phyloP scores from a whole-genome alignment of 1,140 invertebrate genomes.

The Pinna nobilis region DNA sequence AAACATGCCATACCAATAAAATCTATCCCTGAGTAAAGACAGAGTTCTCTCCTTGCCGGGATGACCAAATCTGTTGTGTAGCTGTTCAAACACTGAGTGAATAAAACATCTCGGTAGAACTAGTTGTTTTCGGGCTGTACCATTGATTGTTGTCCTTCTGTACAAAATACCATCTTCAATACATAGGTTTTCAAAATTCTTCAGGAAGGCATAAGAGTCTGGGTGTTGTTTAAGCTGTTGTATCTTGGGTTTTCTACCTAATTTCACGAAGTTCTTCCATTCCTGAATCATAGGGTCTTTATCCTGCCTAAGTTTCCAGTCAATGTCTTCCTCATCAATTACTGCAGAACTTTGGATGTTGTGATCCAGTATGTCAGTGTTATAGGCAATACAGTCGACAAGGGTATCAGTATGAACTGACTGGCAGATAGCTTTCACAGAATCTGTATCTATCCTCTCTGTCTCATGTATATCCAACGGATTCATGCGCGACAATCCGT shows the following conservation, averaged over 20 bases:
- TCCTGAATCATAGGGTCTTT: not conserved
- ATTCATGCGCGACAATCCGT: slow-evolving; percentile 24
- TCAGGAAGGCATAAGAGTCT: not conserved
- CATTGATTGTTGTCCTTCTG: not conserved
- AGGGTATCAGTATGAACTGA: not conserved
- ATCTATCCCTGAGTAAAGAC: slow-evolving; percentile 12
- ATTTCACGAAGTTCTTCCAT: too few relatives aligned
- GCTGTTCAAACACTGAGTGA: slow-evolving; percentile 4
- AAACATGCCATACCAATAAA: slow-evolving; percentile 37
- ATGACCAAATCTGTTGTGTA: slow-evolving; percentile 37
- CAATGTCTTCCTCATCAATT: not conserved
- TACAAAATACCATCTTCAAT: not conserved
- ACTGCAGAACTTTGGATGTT: not conserved
- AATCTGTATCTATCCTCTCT: not conserved
- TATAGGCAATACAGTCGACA: not conserved
- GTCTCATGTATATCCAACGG: not conserved
- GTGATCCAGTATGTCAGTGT: not conserved
- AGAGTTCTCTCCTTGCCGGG: slow-evolving; percentile 16
- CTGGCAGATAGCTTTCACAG: not conserved
- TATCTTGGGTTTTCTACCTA: not conserved
- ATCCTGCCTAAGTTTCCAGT: not conserved
- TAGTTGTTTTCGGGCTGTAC: slow-evolving; percentile 1
- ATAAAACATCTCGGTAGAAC: slow-evolving; percentile 15
- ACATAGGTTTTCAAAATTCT: slow-evolving; percentile 3
- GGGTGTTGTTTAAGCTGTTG: not conserved